Evolutionary conservation across 2,113 vertebrate genomes (phyloP).

Genomic region (Stegostoma tigrinum): DNA sequence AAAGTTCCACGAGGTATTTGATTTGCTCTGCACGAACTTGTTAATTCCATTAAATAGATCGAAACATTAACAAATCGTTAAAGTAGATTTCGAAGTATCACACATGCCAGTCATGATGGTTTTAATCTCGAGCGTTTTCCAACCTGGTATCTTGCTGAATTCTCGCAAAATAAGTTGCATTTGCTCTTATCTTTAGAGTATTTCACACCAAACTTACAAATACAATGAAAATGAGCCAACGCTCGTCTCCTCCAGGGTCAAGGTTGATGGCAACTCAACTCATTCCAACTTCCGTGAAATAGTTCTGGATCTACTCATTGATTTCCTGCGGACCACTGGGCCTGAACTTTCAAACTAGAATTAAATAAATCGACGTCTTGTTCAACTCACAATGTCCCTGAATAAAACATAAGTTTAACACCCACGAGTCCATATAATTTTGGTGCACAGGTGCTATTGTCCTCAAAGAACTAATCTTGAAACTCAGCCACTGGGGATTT

Average conservation of each 20-base stretch:
- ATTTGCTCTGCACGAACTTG: not conserved
- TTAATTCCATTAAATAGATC: not conserved
- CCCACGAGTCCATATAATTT: not conserved
- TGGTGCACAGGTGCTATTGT: not conserved
- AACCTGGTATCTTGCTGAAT: not conserved
- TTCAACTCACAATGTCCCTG: not conserved
- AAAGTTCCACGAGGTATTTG: not conserved
- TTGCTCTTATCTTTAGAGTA: not conserved
- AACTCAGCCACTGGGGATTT: not conserved
- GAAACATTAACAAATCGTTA: not conserved
- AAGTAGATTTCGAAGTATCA: not conserved
- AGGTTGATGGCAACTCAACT: not conserved
- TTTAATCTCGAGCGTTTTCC: not conserved
- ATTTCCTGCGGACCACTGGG: not conserved
- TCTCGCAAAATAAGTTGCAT: not conserved
- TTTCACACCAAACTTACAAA: not conserved
- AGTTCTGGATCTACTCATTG: not conserved
- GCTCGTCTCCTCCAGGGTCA: not conserved
- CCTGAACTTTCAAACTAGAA: not conserved
- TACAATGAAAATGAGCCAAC: not conserved
- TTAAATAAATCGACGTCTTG: not conserved
- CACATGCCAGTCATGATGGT: not conserved
- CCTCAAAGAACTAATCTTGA: not conserved
- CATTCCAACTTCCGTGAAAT: not conserved
- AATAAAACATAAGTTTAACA: constrained; percentile 9